Base-by-base conservation (phyloP, 2,113 vertebrate species). In the Ctenomys sociabilis region DNA sequence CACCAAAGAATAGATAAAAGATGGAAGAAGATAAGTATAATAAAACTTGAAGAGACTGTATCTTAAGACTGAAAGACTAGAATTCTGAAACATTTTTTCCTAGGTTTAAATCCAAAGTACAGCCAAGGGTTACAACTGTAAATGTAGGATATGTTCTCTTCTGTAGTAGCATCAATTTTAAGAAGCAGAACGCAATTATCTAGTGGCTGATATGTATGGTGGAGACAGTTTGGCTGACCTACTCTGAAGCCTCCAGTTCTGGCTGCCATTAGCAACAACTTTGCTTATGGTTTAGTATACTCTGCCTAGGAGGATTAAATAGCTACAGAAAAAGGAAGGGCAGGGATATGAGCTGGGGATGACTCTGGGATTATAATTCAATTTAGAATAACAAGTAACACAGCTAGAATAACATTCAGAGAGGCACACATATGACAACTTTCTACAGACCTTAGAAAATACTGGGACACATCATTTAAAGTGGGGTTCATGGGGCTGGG, bases 51-150 rank as follows among this genome's bases (percentile, higher is more conserved):
- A 68, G 86, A 97, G 85, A 96, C 9, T 93, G 88, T 95, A 97
- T 85, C 95, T 97, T 75, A 78, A 77, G 89, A 89, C 87, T 96
- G 64, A 86, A 97, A 73, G 45, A 81, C 91, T 64, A 97, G 93
- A 92, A 97, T 85, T 93, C 81, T 96, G 85, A 78, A 92, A 96
- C 59, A 92, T 54, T 68, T 82, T 96, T 95, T 80, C 88, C 1
- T 93, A 94, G 96, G 96, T 92, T 83, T 78, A 96, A 96, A 83
- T 91, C 95, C 85, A 95, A 97, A 97, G 88, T 85, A n/a, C 12
- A 96, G 91, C 35, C 96, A 77, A 95, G 1, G 75, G 70, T 96
- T 90, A 92, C 64, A 97, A 84, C 52, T 70, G 72, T 95, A 96
- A 95, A 97, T 68, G 43, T 95, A 85, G n/a, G 21, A 88, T 75